Percentiles rank a stretch among this genome's conserved stretches.
These are phyloP conservation scores for Oryctes rhinoceros DNA, from an alignment of 1,140 invertebrate genomes.

Conservation along the genomic window DNA sequence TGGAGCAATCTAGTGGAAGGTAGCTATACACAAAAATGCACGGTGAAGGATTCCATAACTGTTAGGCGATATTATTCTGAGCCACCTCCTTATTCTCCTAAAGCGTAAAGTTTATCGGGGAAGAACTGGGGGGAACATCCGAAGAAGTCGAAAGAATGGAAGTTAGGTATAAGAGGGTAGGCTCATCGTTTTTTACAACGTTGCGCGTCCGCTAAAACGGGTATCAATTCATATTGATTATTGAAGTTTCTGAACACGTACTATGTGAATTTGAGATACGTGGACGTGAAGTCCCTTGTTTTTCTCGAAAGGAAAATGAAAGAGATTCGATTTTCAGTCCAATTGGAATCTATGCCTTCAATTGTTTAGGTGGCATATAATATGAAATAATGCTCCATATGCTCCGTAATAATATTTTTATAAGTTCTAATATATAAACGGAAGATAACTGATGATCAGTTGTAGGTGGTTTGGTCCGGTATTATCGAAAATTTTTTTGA, in stretches of 20 bases:
- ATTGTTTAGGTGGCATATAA: too few species aligned
- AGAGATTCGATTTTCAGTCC: too few species aligned
- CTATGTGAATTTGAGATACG: neutral
- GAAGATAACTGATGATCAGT: too few species aligned
- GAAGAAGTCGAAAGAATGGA: neutral
- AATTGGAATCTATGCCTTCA: too few species aligned
- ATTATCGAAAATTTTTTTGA: too few species aligned
- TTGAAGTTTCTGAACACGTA: constrained; percentile 1
- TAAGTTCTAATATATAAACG: too few species aligned
- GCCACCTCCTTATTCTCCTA: neutral
- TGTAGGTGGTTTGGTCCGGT: too few species aligned
- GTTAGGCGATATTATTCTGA: neutral
- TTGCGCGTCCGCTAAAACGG: neutral
- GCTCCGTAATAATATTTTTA: too few species aligned
- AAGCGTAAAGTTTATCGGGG: neutral
- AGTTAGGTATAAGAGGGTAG: neutral
- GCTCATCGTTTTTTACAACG: neutral
- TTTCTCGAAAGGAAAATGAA: too few species aligned
- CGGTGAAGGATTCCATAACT: neutral
- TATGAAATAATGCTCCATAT: too few species aligned
- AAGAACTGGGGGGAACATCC: neutral
- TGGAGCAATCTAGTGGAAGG: neutral
- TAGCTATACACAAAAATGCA: constrained; percentile 2
- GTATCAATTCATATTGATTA: neutral
- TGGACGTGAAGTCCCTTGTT: too few species aligned